These are phyloP conservation scores for Amitus sp. DNA, from an alignment of 2,888 invertebrate species.

Conservation along the genomic window DNA sequence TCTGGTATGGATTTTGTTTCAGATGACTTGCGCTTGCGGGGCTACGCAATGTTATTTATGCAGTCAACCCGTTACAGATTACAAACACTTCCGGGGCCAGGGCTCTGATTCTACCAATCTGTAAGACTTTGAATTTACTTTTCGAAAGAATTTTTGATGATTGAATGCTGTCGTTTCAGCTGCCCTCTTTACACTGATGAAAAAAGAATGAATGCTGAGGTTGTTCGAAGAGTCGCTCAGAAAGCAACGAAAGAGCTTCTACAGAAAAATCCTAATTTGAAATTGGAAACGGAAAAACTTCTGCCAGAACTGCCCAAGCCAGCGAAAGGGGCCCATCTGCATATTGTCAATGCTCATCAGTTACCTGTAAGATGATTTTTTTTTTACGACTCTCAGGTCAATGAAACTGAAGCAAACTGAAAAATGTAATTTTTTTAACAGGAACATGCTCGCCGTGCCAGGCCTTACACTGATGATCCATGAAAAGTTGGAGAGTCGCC, in stretches of 20 bases:
- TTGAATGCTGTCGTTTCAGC: constrained; percentile 50
- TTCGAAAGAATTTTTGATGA: no score
- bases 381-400: no score
- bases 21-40: constrained; percentile 70
- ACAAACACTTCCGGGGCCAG: constrained; percentile 69
- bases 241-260: constrained; percentile 59
- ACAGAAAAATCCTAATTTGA: constrained; percentile 55
- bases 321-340: no score
- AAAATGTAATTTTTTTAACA: neutral
- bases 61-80: constrained; percentile 65
- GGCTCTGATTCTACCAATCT: constrained; percentile 57
- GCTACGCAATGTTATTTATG: constrained; percentile 71
- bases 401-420: neutral
- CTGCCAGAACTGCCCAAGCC: constrained; percentile 46
- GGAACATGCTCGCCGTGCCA: neutral
- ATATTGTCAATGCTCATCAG: constrained; percentile 37
- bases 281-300: constrained; percentile 55
- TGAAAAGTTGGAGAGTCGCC: neutral
- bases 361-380: constrained; percentile 38
- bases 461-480: neutral
- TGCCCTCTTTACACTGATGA: constrained; percentile 66
- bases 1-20: no score
- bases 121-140: no score
- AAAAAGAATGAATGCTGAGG: constrained; percentile 56
- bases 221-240: constrained; percentile 63